Base-by-base conservation (phyloP, 2,888 invertebrate species). In the Pycnomerus fuliginosus region DNA sequence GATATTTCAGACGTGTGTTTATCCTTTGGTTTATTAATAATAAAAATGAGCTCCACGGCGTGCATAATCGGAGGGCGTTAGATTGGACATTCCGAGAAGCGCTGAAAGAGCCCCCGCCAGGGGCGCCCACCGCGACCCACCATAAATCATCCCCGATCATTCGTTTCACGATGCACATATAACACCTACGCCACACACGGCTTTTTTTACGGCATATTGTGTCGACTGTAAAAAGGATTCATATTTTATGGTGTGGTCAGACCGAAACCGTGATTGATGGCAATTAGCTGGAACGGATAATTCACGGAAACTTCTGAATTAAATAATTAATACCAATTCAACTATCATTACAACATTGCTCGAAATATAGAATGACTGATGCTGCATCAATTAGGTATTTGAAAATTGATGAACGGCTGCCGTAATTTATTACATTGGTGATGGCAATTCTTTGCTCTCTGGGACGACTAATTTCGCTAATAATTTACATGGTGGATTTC, bases 111-210 rank as follows among this genome's bases (percentile, higher is more conserved):
- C 44, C 29, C 39, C 44, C 30, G 23, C 24, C 35, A 27, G 14
- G 28, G 44, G 39, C 44, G 44, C 44, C 44, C 44, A 33, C 24
- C 24, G 36, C 20, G 45, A 20, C 22, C 25, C 12, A 15, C 22
- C 45, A 45, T 45, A 45, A 45, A 45, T 45, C 45, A 45, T 40
- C 32, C 28, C 32, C 32, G 45, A n/a, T n/a, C n/a, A n/a, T n/a
- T n/a, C 35, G 32, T 10, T 31, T 45, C 40, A 45, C 41, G 41
- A 36, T 22, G 40, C 36, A 34, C 44, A n/a, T n/a, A n/a, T n/a
- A 44, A 44, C 45, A 41, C 45, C 45, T 41, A 45, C 45, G 32
- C 25, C 7, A n/a, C 3, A 23, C 35, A 30, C 22, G 11, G n/a
- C n/a, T 41, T 41, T 33, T 33, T 41, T 28, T 20, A 13, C 10